Evolutionary conservation across 2,888 invertebrate genomes (phyloP).

Genomic region (Lasioglossum morio): DNA sequence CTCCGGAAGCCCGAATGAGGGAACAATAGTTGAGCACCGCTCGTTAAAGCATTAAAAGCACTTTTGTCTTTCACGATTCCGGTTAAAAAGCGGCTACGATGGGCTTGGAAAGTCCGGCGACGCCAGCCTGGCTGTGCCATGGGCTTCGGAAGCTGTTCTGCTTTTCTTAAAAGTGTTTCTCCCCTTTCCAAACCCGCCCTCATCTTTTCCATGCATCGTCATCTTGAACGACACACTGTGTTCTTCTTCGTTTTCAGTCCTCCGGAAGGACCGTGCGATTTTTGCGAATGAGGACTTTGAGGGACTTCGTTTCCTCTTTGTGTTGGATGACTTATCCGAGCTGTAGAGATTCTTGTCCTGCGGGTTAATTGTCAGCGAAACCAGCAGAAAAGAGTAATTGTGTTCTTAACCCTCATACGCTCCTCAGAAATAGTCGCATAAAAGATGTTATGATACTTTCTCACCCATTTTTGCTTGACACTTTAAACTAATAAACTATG

Average conservation of each 20-base stretch:
- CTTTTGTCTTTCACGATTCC: slow-evolving; percentile 71
- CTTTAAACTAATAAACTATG: no score
- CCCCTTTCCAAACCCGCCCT: neutral
- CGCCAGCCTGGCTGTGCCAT: neutral
- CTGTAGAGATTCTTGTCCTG: neutral
- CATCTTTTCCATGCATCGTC: neutral
- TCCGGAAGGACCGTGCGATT: neutral
- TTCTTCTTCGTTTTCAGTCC: neutral
- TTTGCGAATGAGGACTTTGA: neutral
- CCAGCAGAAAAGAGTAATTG: neutral
- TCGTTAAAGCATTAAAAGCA: slow-evolving; percentile 79
- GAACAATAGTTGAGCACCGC: slow-evolving; percentile 69
- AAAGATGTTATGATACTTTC: no score
- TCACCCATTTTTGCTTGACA: no score
- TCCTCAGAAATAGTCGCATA: no score
- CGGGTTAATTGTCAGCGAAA: neutral
- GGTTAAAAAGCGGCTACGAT: slow-evolving; percentile 59
- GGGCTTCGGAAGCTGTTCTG: slow-evolving; percentile 24
- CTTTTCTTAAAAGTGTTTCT: slow-evolving; percentile 47
- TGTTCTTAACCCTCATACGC: neutral
- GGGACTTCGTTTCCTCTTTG: neutral
- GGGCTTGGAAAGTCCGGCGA: slow-evolving; percentile 41
- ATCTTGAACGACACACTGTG: neutral
- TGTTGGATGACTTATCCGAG: neutral
- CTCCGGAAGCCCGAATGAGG: slow-evolving; percentile 56